Evolutionary conservation across 2,797 vertebrate genomes (phyloP), one percentile per base, ranked within the genome.

Genomic region (Myotis findleyi): DNA sequence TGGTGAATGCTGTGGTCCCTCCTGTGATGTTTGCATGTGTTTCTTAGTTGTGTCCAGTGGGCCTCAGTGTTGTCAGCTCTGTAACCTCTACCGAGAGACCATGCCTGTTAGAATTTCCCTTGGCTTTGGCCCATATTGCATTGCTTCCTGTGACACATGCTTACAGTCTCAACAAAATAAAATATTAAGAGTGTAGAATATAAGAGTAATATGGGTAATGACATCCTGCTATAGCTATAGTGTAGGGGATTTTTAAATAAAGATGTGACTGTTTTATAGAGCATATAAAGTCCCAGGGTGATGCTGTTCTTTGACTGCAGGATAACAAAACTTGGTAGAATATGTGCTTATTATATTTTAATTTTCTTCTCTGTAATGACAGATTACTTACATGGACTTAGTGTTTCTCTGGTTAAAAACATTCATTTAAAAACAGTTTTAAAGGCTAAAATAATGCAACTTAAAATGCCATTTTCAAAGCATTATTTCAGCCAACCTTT

Each of bases 1-100:
- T 25, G 38, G 89, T 36, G 16, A n/a, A 79, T 93, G 12, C 81
- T 93, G 80, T 16, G 0, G 0, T 68, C 36, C 44, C 59, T 95
- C 7, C 64, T 83, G 96, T 96, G 95, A 80, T 91, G 71, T n/a
- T 90, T 97, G 86, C 80, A 14, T 68, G 80, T 93, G 66, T 93
- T 80, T 79, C 91, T 71, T 79, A 1, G 88, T 75, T 91, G 3
- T 91, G n/a, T 23, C 7, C 33, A 36, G 36, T 93, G 76, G 93
- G 30, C 93, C 68, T 97, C 55, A 38, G 77, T 57, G 93, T 96
- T 51, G 41, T 79, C 57, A 76, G 75, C 13, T 4, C 95, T 94
- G 89, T 62, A 13, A 94, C 92, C 90, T 75, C 93, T 95, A 75
- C 73, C 80, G 57, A 38, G 47, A 88, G 64, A 64, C 23, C 59